Evolutionary conservation across 2,113 vertebrate species (phyloP), one percentile per base, ranked within the genome.

Genomic region (Oncorhynchus masou): DNA sequence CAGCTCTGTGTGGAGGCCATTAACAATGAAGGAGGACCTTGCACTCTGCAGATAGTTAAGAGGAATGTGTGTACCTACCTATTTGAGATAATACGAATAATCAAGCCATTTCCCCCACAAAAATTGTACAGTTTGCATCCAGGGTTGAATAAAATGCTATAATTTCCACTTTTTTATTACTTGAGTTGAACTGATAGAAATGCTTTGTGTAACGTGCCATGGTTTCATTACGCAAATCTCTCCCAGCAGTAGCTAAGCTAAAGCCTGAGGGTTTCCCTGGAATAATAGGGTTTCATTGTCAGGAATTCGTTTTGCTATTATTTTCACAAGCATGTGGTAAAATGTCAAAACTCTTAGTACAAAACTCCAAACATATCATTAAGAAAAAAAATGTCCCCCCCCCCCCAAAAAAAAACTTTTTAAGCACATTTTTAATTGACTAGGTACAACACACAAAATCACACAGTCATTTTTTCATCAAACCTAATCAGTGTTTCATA

Each of bases 141-240:
- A 64, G 20, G 62, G 9, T 64, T 16, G n/a, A 64, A 25, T 64
- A n/a, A 25, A 64, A 64, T 22, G 22, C 25, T 25, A 25, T 64
- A 25, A 64, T 64, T 64, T 25, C 19, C 19, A 24, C n/a, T 9
- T 20, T 24, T 29, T 34, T 11, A 22, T n/a, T 13, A 57, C 13
- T n/a, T 64, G 5, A 22, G 1, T 25, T 67, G 65, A 67, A 31
- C 9, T 67, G 25, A 45, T 4, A 5, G 19, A 57, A 54, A 62
- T 73, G 85, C 16, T 78, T 76, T 85, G 74, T 84, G 75, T 27
- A 22, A 22, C 59, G 59, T 62, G 59, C 59, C 19, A 62, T 62
- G n/a, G 59, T 24, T n/a, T 62, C 59, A 22, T 62, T 62, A 62
- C 19, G 8, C 59, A 22, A 24, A 22, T 22, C n/a, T 22, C 5